Evolutionary conservation across 2,113 vertebrate genomes (phyloP), one percentile per base, ranked within the genome.

Genomic region (Paratilapia polleni): DNA sequence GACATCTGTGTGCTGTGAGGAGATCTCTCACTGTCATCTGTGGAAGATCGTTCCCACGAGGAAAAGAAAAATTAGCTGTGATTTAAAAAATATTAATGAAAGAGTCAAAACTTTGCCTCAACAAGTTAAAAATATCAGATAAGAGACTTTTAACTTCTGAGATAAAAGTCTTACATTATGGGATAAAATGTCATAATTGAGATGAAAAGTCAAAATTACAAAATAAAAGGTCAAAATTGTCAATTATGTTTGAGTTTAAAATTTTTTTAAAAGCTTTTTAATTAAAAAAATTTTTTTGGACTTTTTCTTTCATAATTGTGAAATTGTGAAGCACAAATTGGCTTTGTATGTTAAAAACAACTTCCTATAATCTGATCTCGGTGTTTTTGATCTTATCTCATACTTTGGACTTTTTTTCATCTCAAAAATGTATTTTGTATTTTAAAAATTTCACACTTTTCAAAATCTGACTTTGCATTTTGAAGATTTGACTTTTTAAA

Each of bases 351-450:
- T 31, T 31, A 4, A 31, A 43, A 66, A 66, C n/a, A 43, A 43
- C 62, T 41, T 43, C 62, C 24, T 0, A 15, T 41, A 64, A 24
- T 41, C 41, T 3, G 63, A 66, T 24, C 43, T 6, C n/a, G 36
- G 9, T 66, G 15, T 9, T 43, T 13, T 1, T 0, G 62, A 22
- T 5, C 38, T 64, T 6, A 1, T 0, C 8, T 61, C 28, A 2
- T 34, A 11, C 0, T 10, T 5, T 31, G 31, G 5, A 31, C n/a
- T 31, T 34, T 17, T 62, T 62, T 34, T 20, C 34, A 62, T 62
- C 60, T 2, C 9, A 62, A 20, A 31, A 6, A 61, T 41, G 28
- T 43, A 43, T 14, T 43, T 43, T 14, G 13, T 43, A 13, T 14
- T 43, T 43, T 43, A 13, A 62, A 62, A 34, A 34, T 41, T 38